Conservation (phyloP, 2,797 vertebrate species). For the Tachyglossus aculeatus region DNA sequence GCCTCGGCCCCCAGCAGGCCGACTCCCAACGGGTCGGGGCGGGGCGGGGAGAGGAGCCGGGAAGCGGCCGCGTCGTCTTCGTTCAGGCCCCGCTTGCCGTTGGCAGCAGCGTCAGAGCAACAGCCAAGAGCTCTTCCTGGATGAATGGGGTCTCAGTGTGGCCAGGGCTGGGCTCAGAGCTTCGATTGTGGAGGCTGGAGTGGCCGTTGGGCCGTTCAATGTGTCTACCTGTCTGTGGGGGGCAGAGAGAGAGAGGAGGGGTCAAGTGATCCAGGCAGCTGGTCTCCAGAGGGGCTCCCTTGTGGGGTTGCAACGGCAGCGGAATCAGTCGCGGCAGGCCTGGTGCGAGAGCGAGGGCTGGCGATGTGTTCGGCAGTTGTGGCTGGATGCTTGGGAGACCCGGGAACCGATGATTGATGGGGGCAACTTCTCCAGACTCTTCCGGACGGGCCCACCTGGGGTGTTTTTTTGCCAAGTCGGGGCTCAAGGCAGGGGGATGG, state of each 20-base stretch:
- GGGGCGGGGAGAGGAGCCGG: neutral
- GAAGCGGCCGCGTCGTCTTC: neutral
- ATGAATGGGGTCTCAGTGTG: constrained; percentile 61
- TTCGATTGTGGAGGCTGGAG: constrained; percentile 50
- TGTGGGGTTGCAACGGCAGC: no score
- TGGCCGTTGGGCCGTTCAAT: constrained; percentile 47
- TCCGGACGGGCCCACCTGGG: no score
- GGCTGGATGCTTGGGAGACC: no score
- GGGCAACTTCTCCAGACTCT: no score
- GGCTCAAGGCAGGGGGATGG: no score
- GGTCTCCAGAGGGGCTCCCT: no score
- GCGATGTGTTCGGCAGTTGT: no score
- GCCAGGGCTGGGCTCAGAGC: constrained; percentile 22
- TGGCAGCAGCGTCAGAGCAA: constrained; percentile 19
- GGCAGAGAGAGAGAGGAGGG: constrained; percentile 9
- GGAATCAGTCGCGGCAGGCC: no score
- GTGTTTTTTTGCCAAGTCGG: no score
- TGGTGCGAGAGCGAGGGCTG: no score
- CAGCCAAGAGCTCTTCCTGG: neutral
- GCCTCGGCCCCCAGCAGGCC: neutral
- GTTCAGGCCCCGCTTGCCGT: neutral
- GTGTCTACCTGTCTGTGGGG: neutral
- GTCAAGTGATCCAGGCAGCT: neutral
- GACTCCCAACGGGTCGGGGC: neutral
- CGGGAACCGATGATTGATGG: no score